A percentile compares a stretch with the other conserved stretches of the same genome.
Evolutionary conservation across 2,113 vertebrate species (phyloP).

Genomic region (Saguinus imperator): DNA sequence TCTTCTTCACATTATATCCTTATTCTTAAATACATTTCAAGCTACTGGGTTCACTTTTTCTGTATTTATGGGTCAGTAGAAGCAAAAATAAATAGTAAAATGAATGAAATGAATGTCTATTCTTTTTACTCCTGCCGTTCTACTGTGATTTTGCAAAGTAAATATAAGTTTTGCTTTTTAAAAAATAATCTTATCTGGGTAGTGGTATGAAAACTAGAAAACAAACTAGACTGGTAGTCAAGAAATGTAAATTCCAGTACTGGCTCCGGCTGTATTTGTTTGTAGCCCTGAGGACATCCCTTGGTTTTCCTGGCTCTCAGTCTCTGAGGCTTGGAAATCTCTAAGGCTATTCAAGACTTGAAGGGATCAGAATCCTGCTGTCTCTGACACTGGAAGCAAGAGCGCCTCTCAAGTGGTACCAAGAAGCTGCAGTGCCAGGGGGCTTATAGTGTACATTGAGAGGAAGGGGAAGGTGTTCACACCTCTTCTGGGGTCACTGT

Average conservation of each 20-base stretch:
- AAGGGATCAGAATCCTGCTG: not conserved
- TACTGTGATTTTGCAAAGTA: slow-evolving; percentile 7
- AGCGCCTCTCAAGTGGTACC: not conserved
- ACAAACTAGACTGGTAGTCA: not conserved
- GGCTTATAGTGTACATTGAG: not conserved
- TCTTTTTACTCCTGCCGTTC: not conserved
- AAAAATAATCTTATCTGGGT: not conserved
- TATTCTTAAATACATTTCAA: not conserved
- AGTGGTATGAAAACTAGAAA: not conserved
- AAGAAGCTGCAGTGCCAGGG: not conserved
- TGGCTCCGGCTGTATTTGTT: not conserved
- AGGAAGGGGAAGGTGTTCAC: not conserved
- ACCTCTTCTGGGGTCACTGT: not conserved
- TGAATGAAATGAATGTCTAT: not conserved
- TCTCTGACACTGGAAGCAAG: not conserved
- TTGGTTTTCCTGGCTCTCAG: not conserved
- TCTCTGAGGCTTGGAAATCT: not conserved
- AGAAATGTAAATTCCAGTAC: not conserved
- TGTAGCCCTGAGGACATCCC: not conserved
- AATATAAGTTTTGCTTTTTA: not conserved
- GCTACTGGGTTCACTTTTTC: not conserved
- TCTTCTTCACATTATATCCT: not conserved
- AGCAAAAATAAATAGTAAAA: slow-evolving; percentile 4
- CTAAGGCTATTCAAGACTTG: not conserved
- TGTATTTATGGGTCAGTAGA: not conserved